Conservation (phyloP, 2,113 vertebrate species). For the Ellobius talpinus region DNA sequence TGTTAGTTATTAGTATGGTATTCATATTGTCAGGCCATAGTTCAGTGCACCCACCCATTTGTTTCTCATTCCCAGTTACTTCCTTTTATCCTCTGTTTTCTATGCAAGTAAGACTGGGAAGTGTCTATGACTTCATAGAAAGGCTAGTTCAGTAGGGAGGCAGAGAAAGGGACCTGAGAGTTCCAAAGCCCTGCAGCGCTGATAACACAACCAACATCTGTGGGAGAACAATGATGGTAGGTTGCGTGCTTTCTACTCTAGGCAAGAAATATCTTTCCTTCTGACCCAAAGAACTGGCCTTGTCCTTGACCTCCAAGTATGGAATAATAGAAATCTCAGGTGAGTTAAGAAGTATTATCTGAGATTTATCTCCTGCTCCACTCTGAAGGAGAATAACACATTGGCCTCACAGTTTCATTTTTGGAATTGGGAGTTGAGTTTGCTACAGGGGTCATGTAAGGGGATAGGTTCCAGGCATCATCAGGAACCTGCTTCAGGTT, state of each 20-base stretch:
- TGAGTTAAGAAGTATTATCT: neutral
- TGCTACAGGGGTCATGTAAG: neutral
- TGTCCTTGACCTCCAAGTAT: neutral
- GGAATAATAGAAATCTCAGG: neutral
- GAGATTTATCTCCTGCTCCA: neutral
- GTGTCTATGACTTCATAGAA: neutral
- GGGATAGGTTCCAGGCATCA: neutral
- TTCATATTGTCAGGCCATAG: neutral
- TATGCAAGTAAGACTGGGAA: neutral
- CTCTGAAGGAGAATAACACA: fast-evolving
- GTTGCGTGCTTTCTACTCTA: neutral
- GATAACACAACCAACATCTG: neutral
- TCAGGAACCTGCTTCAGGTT: neutral
- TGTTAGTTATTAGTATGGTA: neutral
- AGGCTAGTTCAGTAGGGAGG: neutral
- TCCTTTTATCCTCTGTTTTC: neutral
- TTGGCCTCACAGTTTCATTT: neutral
- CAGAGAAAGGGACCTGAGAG: neutral
- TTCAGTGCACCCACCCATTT: neutral
- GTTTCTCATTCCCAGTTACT: neutral
- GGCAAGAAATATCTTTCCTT: neutral
- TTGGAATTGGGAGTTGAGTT: neutral
- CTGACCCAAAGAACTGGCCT: neutral
- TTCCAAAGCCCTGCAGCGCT: neutral
- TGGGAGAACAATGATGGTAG: neutral